Base-by-base conservation (phyloP, 2,113 vertebrate genomes). In the Forbesichthys papilliferus region DNA sequence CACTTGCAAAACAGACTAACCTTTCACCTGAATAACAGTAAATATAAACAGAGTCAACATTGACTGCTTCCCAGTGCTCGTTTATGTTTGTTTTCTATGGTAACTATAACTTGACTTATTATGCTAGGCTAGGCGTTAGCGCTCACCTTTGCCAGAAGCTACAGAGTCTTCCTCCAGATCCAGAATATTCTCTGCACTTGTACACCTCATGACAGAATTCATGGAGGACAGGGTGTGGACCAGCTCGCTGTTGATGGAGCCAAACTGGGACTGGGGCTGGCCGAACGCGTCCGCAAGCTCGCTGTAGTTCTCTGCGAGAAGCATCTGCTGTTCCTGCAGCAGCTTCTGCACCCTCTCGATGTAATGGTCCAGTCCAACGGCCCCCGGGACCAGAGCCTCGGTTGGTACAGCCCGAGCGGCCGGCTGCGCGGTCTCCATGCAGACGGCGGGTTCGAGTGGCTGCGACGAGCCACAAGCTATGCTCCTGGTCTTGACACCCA, bases 271-370 rank as follows among this genome's bases (percentile, higher is more conserved):
- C 71, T 94, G 93, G 0, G 96, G 97, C 75, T 97, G 94, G 5
- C 94, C 96, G 18, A 99, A 99, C 0, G 97, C 96, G 48, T 98
- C 97, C 0, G 96, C 96, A 13, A 99, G 85, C 67, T 99, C 97
- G 7, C 89, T 95, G 68, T 99, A 98, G 86, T 98, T 99, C 89
- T 98, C 95, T 0, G 97, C 94, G 59, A 99, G 93, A 65, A 99
- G 90, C 68, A 92, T 95, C 67, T 99, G 97, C 75, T 99, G 97
- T 62, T 99, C 97, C 62, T 96, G 94, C 72, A 99, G 87, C 71
- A 99, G 93, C 78, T 95, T 97, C 86, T 98, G 97, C 46, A 99
- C 95, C 0, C 89, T 93, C 69, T 98, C 97, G 0, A 99, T 98
- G 84, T 98, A 98, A 77, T 98, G 97, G 83, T 98, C 95, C 86